Percentiles rank a stretch among this genome's conserved stretches.
These are phyloP conservation scores for Amblyraja radiata DNA, from an alignment of 2,797 vertebrate genomes.

Conservation along the genomic window DNA sequence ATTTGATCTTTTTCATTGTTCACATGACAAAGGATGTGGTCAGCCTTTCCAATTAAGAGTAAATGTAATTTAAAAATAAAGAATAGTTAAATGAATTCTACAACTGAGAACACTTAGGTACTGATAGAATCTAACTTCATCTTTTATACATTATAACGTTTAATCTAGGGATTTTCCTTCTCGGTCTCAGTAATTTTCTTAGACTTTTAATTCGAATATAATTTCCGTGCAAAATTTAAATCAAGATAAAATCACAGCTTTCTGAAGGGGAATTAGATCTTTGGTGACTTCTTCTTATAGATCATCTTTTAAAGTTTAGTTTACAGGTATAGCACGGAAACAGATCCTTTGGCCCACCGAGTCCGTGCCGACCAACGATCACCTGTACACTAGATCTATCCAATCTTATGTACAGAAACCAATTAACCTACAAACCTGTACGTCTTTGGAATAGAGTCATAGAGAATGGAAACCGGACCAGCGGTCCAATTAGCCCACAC, in stretches of 20 bases:
- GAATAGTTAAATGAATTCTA: neutral
- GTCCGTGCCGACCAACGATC: too few relatives aligned
- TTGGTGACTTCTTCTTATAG: neutral
- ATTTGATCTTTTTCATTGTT: neutral
- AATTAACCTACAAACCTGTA: too few relatives aligned
- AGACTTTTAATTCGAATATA: neutral
- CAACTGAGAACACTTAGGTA: neutral
- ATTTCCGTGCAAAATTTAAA: neutral
- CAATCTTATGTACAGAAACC: too few relatives aligned
- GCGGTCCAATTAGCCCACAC: too few relatives aligned
- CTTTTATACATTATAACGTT: neutral
- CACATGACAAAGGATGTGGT: conserved; percentile 1
- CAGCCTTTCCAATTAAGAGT: neutral
- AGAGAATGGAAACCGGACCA: too few relatives aligned
- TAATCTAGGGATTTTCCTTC: neutral
- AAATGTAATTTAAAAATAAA: neutral
- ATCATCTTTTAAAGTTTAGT: neutral
- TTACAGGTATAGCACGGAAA: too few relatives aligned
- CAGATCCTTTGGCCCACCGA: too few relatives aligned
- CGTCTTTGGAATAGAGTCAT: too few relatives aligned
- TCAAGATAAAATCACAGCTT: neutral
- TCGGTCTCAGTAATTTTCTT: neutral
- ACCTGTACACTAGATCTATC: too few relatives aligned
- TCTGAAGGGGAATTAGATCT: neutral
- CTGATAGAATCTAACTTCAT: neutral